Evolutionary conservation across 2,113 vertebrate species (phyloP).

Genomic region (Neotoma lepida): DNA sequence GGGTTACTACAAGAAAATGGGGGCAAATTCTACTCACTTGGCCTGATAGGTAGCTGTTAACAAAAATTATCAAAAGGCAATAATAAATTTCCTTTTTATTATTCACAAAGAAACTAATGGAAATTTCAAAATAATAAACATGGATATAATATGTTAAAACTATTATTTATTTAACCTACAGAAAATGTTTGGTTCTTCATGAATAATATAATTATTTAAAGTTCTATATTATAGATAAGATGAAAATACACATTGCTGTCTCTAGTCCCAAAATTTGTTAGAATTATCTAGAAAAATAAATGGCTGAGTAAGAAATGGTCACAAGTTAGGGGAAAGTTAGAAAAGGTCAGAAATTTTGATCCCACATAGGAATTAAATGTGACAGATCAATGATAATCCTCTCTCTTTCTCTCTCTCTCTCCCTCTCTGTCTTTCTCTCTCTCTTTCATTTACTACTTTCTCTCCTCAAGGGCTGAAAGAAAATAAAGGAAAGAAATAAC

Average conservation of each 20-base stretch:
- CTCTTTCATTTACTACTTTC: neutral
- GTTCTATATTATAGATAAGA: neutral
- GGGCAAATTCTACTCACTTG: neutral
- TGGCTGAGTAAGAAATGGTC: neutral
- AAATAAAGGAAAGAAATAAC: constrained; percentile 35
- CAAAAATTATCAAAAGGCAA: neutral
- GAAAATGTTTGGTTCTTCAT: neutral
- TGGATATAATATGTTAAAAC: neutral
- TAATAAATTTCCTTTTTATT: neutral
- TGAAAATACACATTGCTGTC: neutral
- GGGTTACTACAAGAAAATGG: neutral
- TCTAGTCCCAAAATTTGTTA: neutral
- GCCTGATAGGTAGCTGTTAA: neutral
- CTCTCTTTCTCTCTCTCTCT: no score
- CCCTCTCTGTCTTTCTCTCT: neutral
- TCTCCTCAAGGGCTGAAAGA: neutral
- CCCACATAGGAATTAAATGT: neutral
- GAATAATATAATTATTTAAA: constrained; percentile 38
- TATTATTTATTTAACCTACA: constrained; percentile 29
- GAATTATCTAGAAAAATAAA: neutral
- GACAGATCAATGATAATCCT: neutral
- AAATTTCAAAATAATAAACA: constrained; percentile 49
- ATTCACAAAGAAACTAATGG: constrained; percentile 22
- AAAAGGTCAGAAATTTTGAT: neutral
- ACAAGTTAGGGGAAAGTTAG: neutral